These are phyloP conservation scores for Trichosurus vulpecula DNA, from an alignment of 2,797 vertebrate genomes.

Conservation along the genomic window DNA sequence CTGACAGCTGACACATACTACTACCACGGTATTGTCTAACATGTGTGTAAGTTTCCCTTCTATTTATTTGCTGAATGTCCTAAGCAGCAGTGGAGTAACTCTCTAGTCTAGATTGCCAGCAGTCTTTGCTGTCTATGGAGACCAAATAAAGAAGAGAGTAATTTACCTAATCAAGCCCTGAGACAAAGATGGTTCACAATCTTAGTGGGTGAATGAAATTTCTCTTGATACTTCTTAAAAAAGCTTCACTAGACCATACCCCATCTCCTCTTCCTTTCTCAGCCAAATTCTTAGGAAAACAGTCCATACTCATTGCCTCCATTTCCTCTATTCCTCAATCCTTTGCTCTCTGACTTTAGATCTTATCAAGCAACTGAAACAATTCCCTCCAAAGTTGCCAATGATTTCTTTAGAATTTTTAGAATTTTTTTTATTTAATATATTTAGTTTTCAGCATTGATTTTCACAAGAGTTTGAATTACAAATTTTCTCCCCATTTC, in stretches of 20 bases:
- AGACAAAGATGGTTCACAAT: background rate
- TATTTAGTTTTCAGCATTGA: too few relatives aligned
- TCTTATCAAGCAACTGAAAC: background rate
- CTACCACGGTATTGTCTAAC: background rate
- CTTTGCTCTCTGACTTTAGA: background rate
- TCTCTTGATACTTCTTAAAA: background rate
- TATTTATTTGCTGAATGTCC: constrained; percentile 13
- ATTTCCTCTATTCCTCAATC: background rate
- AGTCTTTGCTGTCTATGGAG: constrained; percentile 10
- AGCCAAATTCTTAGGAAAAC: background rate
- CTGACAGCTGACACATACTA: background rate
- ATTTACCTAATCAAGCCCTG: background rate
- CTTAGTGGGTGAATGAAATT: constrained; percentile 9
- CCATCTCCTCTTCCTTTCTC: background rate
- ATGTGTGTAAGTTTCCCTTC: background rate
- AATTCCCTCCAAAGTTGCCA: background rate
- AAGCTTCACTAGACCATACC: background rate
- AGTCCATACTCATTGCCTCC: background rate
- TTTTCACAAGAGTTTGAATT: too few relatives aligned
- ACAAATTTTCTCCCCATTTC: too few relatives aligned
- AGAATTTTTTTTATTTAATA: too few relatives aligned
- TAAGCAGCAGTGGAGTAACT: constrained; percentile 5
- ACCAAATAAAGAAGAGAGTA: background rate
- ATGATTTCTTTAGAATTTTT: too few relatives aligned
- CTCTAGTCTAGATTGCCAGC: background rate